Evolutionary conservation across 2,113 vertebrate genomes (phyloP).

Genomic region (Trogon surrucura): DNA sequence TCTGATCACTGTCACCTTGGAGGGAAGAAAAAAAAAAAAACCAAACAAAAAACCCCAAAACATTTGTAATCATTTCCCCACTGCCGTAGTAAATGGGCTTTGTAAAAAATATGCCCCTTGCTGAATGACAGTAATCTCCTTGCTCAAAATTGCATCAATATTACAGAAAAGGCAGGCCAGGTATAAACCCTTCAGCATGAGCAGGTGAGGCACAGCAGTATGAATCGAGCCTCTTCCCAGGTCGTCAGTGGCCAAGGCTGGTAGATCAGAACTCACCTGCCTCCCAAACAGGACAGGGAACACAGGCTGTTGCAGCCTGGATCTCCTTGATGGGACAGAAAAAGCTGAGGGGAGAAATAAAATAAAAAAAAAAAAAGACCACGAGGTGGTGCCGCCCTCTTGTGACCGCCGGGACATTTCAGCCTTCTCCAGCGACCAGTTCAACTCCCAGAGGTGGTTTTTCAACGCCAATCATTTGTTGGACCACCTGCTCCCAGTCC

Average conservation of each 20-base stretch:
- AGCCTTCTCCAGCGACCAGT: not conserved
- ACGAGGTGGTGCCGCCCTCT: slow-evolving; percentile 32
- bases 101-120: not conserved
- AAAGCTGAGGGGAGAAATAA: not conserved
- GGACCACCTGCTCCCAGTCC: not conserved
- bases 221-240: rapidly evolving
- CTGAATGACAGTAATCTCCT: not conserved
- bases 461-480: too few species aligned
- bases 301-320: too few species aligned
- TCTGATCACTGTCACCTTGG: too few species aligned
- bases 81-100: not conserved
- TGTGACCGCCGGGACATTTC: not conserved
- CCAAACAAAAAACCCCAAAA: too few species aligned
- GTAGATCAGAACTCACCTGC: not conserved
- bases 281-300: too few species aligned
- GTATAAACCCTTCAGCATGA: rapidly evolving
- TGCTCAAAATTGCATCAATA: not conserved
- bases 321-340: too few species aligned
- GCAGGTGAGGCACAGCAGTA: not conserved
- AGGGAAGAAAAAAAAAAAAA: too few species aligned
- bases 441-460: not conserved
- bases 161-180: not conserved
- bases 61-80: not conserved
- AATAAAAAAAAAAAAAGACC: rapidly evolving
- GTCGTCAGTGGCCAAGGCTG: rapidly evolving